Evolutionary conservation across 2,797 vertebrate genomes (phyloP), one percentile per base, ranked within the genome.

Genomic region (Loriculus beryllinus): DNA sequence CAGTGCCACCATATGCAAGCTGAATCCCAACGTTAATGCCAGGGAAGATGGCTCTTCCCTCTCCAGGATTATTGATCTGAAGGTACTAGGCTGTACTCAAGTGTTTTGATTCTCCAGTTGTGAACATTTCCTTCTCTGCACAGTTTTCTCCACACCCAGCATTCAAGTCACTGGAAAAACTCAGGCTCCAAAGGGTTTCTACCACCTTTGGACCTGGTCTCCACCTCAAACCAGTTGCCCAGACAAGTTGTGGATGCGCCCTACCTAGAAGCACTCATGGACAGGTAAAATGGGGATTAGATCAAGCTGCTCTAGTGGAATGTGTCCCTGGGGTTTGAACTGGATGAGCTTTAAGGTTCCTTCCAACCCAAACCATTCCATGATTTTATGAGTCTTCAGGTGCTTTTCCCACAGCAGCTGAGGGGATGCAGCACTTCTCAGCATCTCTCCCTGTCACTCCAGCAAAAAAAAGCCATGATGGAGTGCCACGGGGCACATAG

Each of bases 401-500:
- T 18, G 10, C 1, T 65, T 59, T 69, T 37, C 39, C 28, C 22
- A 4, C 54, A 40, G 62, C 76, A 54, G n/a, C 12, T 7, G 20
- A 79, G 20, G 78, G 47, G 65, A 22, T 26, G 22, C 54, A 42
- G 62, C 13, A 3, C 7, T 51, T 28, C 10, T 2, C 65, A 84
- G 52, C 35, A 60, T 28, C 78, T 74, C 18, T 63, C 19, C 54
- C 60, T 26, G 43, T 15, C 56, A 6, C 26, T 63, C 76, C 54
- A 35, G 52, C 63, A 51, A 86, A 77, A 51, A 86, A 77, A 63
- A 71, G 59, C 47, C 4, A 0, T 35, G 71, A 54, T 57, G 64
- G 68, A 83, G 39, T 39, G 28, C 78, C 76, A 39, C 0, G 0
- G 48, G 88, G 33, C 64, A 43, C 80, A 18, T 0, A 0, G 48